A percentile compares a stretch with the other conserved stretches of the same genome.
phyloP scores from a whole-genome alignment of 2,113 vertebrate genomes.

The Pungitius pungitius region DNA sequence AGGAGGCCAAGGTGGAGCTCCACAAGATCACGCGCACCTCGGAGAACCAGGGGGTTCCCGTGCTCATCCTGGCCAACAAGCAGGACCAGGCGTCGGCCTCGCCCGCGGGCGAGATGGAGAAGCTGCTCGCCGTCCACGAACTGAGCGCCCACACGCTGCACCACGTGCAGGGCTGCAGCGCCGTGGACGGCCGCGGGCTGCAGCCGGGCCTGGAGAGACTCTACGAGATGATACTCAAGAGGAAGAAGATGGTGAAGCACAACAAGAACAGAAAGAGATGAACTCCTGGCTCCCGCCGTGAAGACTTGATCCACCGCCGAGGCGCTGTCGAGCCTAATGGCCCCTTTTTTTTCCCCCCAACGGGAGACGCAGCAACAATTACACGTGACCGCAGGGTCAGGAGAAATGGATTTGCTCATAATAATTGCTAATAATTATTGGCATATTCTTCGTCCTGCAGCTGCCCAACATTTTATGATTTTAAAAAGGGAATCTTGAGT shows the following conservation, averaged over 20 bases:
- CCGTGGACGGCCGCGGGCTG: constrained; percentile 86
- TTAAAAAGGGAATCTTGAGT: constrained; percentile 45
- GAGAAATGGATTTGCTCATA: constrained; percentile 70
- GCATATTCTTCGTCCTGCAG: constrained; percentile 59
- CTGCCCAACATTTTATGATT: constrained; percentile 48
- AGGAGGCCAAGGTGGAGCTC: constrained; percentile 91
- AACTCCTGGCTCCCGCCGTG: constrained; percentile 46
- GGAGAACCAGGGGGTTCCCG: constrained; percentile 89
- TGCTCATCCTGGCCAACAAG: constrained; percentile 90
- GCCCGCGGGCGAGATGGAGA: constrained; percentile 85
- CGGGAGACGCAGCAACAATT: constrained; percentile 58
- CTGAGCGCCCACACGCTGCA: constrained; percentile 83
- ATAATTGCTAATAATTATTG: constrained; percentile 63
- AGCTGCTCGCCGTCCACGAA: constrained; percentile 84
- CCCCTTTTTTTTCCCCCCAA: constrained; percentile 51
- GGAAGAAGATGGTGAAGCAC: constrained; percentile 85
- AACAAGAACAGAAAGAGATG: constrained; percentile 85
- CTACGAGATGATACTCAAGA: constrained; percentile 90
- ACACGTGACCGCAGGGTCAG: constrained; percentile 55
- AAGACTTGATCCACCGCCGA: constrained; percentile 42
- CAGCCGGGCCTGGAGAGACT: constrained; percentile 88
- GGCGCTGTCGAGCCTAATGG: constrained; percentile 54
- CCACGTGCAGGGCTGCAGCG: constrained; percentile 90
- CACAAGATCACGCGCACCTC: constrained; percentile 88
- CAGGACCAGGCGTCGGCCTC: constrained; percentile 85